Conservation (phyloP, 2,888 invertebrate species). For the Willowsia nigromaculata region DNA sequence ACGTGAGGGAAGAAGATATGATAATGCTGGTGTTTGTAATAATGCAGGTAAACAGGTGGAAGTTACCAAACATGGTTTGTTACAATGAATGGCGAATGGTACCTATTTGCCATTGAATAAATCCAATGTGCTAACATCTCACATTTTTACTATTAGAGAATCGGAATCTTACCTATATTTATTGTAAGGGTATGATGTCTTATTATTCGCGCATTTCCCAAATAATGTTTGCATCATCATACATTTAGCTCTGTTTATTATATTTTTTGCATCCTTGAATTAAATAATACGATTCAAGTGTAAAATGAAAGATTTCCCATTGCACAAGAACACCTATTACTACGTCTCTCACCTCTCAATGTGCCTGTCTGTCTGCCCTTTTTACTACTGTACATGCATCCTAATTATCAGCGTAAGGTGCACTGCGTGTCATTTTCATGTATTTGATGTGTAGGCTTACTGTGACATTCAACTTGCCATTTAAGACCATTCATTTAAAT, state of each 20-base stretch:
- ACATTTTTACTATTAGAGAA: too few species aligned
- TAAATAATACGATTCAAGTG: constrained; percentile 20
- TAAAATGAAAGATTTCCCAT: constrained; percentile 50
- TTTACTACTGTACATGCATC: too few species aligned
- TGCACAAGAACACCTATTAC: constrained; percentile 34
- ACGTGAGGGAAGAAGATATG: background rate
- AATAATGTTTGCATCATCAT: constrained; percentile 3
- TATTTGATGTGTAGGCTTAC: too few species aligned
- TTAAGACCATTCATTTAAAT: background rate
- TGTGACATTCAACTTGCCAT: background rate
- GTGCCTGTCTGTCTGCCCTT: background rate
- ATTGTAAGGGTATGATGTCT: too few species aligned
- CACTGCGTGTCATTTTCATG: too few species aligned
- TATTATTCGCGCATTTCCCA: too few species aligned
- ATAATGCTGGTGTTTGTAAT: background rate
- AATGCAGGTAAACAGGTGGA: constrained; percentile 56
- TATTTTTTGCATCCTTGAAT: constrained; percentile 18
- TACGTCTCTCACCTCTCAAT: background rate
- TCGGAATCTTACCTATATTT: background rate
- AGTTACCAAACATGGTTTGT: constrained; percentile 17
- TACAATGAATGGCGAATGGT: constrained; percentile 15
- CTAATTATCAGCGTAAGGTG: too few species aligned
- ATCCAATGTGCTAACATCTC: background rate
- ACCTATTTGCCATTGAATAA: constrained; percentile 46
- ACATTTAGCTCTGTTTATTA: background rate